Evolutionary conservation across 2,888 invertebrate genomes (phyloP).

Genomic region (Polietes domitor): DNA sequence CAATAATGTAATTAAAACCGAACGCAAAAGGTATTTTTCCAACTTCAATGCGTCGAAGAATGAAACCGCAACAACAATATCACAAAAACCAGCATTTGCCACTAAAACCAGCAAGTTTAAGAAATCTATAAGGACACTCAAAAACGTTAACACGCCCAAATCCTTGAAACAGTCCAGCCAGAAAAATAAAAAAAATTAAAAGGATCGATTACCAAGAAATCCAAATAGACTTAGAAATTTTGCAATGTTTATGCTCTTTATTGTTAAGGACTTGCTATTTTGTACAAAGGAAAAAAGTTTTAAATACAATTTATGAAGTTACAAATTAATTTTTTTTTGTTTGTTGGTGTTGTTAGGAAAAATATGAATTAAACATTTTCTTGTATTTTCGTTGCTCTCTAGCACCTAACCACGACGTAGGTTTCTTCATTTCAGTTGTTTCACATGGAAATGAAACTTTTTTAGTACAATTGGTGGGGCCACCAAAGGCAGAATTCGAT

Average conservation of each 20-base stretch:
- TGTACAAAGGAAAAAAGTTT: neutral
- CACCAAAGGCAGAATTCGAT: no score
- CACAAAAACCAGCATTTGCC: neutral
- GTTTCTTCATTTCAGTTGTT: no score
- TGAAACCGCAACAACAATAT: neutral
- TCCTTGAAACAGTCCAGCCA: neutral
- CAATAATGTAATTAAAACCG: slow-evolving; percentile 16
- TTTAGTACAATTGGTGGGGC: slow-evolving; percentile 24
- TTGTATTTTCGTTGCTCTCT: slow-evolving; percentile 68
- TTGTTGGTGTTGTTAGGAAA: neutral
- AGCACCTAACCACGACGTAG: slow-evolving; percentile 50
- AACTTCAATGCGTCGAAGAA: neutral
- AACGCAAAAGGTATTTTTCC: slow-evolving; percentile 47
- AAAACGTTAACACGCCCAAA: neutral
- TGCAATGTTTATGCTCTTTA: slow-evolving; percentile 2
- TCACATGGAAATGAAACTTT: slow-evolving; percentile 53
- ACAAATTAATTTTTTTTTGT: neutral
- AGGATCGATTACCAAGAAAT: neutral
- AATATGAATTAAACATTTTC: slow-evolving; percentile 53
- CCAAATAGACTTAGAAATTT: neutral
- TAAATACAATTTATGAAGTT: slow-evolving; percentile 14
- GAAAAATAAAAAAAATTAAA: slow-evolving; percentile 22
- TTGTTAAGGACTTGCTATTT: neutral
- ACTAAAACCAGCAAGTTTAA: neutral
- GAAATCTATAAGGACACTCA: neutral